phyloP scores from a whole-genome alignment of 2,113 vertebrate species.

The Pogona vitticeps region DNA sequence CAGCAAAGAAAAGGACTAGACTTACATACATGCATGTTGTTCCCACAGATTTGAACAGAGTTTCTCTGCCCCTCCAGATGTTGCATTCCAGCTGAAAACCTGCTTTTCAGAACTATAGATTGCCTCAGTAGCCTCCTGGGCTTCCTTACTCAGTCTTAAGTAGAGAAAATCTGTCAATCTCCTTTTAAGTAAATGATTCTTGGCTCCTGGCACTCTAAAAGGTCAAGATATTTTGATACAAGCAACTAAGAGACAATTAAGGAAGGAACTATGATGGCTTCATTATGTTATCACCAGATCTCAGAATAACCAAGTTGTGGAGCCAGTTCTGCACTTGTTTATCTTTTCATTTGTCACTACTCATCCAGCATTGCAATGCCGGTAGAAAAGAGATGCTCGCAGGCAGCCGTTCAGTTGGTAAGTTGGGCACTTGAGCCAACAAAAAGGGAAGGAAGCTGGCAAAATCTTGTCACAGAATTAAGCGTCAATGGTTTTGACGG shows the following conservation, averaged over 20 bases:
- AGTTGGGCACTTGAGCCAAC: neutral
- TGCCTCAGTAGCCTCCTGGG: conserved; percentile 1
- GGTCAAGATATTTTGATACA: conserved; percentile 26
- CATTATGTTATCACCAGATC: neutral
- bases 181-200: conserved; percentile 32
- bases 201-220: conserved; percentile 20
- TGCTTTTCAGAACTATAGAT: conserved; percentile 9
- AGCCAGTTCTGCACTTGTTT: neutral
- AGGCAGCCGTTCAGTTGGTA: neutral
- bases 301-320: neutral
- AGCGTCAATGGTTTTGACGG: neutral
- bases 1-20: neutral
- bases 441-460: neutral
- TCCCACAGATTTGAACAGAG: neutral
- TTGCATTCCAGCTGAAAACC: neutral
- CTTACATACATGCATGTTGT: neutral
- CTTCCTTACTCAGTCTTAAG: conserved; percentile 14
- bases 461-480: neutral
- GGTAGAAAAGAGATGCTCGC: neutral
- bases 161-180: conserved; percentile 14
- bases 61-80: neutral
- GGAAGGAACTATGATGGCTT: neutral
- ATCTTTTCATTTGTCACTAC: neutral
- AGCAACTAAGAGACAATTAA: neutral
- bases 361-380: neutral